phyloP scores from a whole-genome alignment of 2,888 invertebrate genomes.

The Drosophila engyochracea region DNA sequence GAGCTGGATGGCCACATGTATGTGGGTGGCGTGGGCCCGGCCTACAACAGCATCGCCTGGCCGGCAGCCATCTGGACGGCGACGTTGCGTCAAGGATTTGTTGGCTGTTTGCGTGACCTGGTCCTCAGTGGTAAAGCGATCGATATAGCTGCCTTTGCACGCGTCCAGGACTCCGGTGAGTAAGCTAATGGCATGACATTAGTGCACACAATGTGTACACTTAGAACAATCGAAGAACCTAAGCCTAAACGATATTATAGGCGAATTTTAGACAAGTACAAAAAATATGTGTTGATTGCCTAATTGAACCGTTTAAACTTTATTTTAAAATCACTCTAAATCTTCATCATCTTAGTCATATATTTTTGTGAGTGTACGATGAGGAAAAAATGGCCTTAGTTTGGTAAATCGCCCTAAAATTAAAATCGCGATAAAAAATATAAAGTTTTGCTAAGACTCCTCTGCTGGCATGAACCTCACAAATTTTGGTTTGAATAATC shows the following conservation, averaged over 20 bases:
- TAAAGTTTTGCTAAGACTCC: background rate
- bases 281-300: background rate
- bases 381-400: background rate
- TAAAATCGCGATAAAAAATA: background rate
- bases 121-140: conserved; percentile 94
- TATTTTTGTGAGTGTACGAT: background rate
- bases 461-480: too few relatives aligned
- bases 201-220: background rate
- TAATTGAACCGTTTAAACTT: background rate
- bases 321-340: background rate
- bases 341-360: background rate
- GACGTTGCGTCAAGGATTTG: conserved; percentile 94
- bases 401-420: background rate
- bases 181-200: conserved; percentile 14
- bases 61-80: conserved; percentile 97
- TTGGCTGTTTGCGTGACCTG: conserved; percentile 96
- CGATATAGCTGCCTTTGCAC: conserved; percentile 94
- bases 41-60: conserved; percentile 91
- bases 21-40: conserved; percentile 94
- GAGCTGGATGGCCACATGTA: conserved; percentile 95
- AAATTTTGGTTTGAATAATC: background rate
- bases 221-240: background rate
- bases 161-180: conserved; percentile 95
- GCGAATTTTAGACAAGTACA: background rate
- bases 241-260: background rate